Conservation (phyloP, 2,113 vertebrate species). For the Datnioides undecimradiatus region DNA sequence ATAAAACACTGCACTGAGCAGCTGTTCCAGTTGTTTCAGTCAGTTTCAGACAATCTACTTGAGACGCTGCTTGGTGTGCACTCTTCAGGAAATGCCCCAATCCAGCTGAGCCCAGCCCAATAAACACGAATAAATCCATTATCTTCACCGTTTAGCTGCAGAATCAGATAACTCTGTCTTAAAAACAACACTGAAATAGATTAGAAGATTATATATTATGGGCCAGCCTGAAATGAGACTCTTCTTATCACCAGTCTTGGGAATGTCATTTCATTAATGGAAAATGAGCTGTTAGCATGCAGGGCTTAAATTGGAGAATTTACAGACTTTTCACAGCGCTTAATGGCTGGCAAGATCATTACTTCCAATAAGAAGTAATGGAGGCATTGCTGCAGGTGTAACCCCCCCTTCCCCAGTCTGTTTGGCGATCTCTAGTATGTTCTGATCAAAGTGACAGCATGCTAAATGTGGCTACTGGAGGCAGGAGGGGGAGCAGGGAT, state of each 20-base stretch:
- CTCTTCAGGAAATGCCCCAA: conserved; percentile 60
- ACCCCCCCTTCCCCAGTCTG: neutral
- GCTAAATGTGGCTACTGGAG: conserved; percentile 62
- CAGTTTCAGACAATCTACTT: conserved; percentile 14
- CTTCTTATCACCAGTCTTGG: conserved; percentile 4
- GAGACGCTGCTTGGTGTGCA: conserved; percentile 15
- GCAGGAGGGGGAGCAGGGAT: conserved; percentile 26
- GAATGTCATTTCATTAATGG: conserved; percentile 20
- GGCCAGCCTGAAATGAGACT: conserved; percentile 28
- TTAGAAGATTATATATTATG: conserved; percentile 31
- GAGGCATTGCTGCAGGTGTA: conserved; percentile 23
- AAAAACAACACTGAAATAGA: conserved; percentile 29
- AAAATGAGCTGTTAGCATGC: conserved; percentile 1
- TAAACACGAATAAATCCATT: conserved; percentile 68
- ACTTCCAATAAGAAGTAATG: neutral
- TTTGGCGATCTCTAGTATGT: conserved; percentile 19
- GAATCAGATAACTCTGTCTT: conserved; percentile 34
- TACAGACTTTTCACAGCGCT: neutral
- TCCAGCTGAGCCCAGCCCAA: conserved; percentile 56
- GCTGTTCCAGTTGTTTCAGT: conserved; percentile 45
- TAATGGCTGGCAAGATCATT: neutral
- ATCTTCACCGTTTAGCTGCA: conserved; percentile 48
- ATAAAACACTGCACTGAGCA: conserved; percentile 3
- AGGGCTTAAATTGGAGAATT: neutral
- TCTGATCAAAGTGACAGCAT: conserved; percentile 54